Percentiles rank a stretch among this genome's conserved stretches.
phyloP scores from a whole-genome alignment of 2,113 vertebrate species.

The Porphyrio hochstetteri region DNA sequence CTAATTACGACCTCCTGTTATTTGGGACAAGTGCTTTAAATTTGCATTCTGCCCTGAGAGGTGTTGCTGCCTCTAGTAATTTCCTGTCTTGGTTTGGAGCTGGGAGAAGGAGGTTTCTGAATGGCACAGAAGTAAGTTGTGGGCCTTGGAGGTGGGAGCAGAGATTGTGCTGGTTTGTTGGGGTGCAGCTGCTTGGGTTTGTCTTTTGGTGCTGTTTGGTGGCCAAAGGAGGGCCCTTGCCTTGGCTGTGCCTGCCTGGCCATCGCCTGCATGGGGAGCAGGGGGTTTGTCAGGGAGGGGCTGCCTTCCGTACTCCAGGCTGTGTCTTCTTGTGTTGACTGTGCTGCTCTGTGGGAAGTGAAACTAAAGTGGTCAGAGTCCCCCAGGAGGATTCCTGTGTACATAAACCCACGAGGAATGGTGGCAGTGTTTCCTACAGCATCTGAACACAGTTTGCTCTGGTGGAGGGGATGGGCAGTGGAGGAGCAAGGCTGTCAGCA shows the following conservation, averaged over 20 bases:
- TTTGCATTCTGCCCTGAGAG: slow-evolving; percentile 50
- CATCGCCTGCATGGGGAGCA: background rate
- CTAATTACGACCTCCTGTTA: slow-evolving; percentile 53
- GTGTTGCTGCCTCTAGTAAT: slow-evolving; percentile 16
- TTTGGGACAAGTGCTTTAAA: slow-evolving; percentile 59
- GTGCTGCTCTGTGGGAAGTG: background rate
- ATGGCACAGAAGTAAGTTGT: background rate
- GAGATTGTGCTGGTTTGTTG: accelerated
- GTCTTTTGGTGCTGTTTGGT: background rate
- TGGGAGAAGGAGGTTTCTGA: slow-evolving; percentile 5
- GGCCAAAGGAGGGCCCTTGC: background rate
- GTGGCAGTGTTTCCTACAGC: background rate
- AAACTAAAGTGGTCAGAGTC: background rate
- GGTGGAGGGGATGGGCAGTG: background rate
- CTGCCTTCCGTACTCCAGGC: background rate
- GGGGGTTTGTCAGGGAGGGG: background rate
- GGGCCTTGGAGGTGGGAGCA: background rate
- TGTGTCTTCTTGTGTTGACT: background rate
- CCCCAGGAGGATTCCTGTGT: background rate
- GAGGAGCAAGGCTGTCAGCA: background rate
- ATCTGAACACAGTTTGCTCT: background rate
- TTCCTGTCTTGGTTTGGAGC: slow-evolving; percentile 7
- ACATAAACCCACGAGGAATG: background rate
- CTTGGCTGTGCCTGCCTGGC: background rate
- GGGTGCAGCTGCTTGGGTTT: background rate